Conservation (phyloP, 2,888 invertebrate species). For the Eupsilia transversa region DNA sequence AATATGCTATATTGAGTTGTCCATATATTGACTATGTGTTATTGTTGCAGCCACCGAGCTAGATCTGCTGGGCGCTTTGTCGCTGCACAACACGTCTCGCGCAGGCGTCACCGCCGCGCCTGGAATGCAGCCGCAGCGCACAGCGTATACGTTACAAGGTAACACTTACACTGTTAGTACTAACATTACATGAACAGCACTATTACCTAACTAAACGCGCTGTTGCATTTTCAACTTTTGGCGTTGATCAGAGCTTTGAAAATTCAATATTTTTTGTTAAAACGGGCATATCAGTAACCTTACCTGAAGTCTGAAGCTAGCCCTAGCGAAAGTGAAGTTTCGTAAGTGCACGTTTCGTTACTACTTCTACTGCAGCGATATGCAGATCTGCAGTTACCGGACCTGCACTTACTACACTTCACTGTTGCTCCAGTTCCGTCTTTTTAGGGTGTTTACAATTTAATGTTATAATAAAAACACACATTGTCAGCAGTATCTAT, state of each 20-base stretch:
- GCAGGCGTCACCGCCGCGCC: slow-evolving; percentile 92
- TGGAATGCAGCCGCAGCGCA: slow-evolving; percentile 93
- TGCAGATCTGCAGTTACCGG: not conserved
- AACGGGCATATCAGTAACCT: not conserved
- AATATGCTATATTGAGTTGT: not conserved
- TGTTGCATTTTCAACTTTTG: not conserved
- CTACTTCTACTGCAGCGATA: not conserved
- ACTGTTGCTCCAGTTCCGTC: not conserved
- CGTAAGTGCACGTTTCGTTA: not conserved
- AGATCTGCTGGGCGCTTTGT: slow-evolving; percentile 95
- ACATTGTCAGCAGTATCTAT: too few species aligned
- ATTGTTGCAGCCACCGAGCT: slow-evolving; percentile 92
- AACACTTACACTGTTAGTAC: not conserved
- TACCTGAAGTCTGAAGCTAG: too few species aligned
- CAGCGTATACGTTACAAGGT: slow-evolving; percentile 94
- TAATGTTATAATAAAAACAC: too few species aligned
- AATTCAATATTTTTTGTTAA: not conserved
- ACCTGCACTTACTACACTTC: not conserved
- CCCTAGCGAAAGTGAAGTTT: not conserved
- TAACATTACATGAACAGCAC: not conserved
- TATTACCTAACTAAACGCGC: not conserved
- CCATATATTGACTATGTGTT: not conserved
- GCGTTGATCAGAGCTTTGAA: too few species aligned
- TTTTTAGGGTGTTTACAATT: too few species aligned
- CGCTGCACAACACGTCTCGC: slow-evolving; percentile 94